Evolutionary conservation across 2,113 vertebrate species (phyloP).

Genomic region (Eurystomus gularis): DNA sequence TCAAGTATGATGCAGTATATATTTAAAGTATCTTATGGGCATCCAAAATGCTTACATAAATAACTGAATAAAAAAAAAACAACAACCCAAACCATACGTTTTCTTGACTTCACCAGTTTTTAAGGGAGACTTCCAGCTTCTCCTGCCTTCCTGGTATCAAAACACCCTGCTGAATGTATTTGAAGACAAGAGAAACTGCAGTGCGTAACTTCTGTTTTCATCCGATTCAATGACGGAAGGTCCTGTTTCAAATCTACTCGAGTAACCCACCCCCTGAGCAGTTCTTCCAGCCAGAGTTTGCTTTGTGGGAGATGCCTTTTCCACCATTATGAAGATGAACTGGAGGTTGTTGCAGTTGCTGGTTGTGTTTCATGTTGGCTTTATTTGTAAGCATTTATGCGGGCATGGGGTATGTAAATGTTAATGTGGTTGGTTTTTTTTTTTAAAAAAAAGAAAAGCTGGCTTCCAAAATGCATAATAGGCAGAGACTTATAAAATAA

Average conservation of each 20-base stretch:
- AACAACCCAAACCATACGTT: background rate
- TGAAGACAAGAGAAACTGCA: background rate
- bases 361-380: background rate
- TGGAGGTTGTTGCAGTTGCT: background rate
- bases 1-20: background rate
- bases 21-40: background rate
- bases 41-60: background rate
- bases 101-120: constrained; percentile 7
- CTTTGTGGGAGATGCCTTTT: constrained; percentile 5
- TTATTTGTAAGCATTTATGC: constrained; percentile 41
- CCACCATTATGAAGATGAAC: background rate
- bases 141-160: background rate
- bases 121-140: constrained; percentile 26
- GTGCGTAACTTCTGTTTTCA: background rate
- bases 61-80: background rate
- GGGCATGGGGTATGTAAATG: constrained; percentile 45
- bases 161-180: background rate
- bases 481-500: constrained; percentile 74
- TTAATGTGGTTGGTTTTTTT: background rate
- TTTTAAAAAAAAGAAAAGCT: too few relatives aligned
- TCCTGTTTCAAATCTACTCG: constrained; percentile 15
- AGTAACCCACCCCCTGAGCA: background rate
- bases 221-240: background rate
- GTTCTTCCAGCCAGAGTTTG: background rate
- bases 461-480: constrained; percentile 68